These are phyloP conservation scores for Quadroppia sp. DNA, from an alignment of 2,888 invertebrate genomes.

Conservation along the genomic window DNA sequence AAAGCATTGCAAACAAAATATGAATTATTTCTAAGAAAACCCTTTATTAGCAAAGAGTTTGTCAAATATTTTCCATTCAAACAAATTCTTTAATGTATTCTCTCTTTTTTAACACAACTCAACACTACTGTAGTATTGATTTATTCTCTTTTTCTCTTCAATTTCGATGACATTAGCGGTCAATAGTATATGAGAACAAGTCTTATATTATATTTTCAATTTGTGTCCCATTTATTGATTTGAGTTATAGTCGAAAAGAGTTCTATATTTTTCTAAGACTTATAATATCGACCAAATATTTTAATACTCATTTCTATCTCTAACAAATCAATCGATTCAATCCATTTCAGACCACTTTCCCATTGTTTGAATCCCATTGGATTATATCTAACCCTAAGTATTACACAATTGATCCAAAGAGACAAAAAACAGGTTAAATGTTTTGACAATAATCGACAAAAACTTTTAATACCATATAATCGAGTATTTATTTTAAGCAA, in stretches of 20 bases:
- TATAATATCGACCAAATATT: conserved; percentile 8
- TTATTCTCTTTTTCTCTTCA: background rate
- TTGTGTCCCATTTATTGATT: conserved; percentile 29
- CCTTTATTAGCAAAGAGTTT: background rate
- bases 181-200: conserved; percentile 8
- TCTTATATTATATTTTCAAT: conserved; percentile 33
- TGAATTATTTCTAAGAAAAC: background rate
- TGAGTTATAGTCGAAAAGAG: background rate
- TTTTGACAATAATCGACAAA: background rate
- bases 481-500: background rate
- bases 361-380: conserved; percentile 3
- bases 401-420: background rate
- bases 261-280: background rate
- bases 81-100: background rate
- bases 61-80: background rate
- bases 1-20: background rate
- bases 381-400: background rate
- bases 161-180: conserved; percentile 8
- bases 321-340: conserved; percentile 12
- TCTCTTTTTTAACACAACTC: background rate
- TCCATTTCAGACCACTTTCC: background rate
- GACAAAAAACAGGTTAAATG: background rate
- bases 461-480: background rate
- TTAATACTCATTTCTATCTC: background rate
- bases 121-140: background rate